These are phyloP conservation scores for Leptopilina myrica DNA, from an alignment of 2,888 invertebrate genomes.

Conservation along the genomic window DNA sequence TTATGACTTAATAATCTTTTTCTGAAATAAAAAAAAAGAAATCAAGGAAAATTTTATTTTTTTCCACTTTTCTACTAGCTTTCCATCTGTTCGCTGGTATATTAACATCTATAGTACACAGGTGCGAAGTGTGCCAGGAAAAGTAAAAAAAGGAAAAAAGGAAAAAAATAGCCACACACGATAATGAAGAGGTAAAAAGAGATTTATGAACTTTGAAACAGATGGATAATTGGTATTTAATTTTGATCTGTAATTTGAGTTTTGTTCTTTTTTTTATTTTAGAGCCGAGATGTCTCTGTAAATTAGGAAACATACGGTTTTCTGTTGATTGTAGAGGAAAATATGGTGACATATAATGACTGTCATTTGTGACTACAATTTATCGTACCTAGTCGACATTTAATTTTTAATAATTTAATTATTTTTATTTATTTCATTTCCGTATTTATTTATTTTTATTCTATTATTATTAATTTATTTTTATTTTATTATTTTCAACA, in stretches of 20 bases:
- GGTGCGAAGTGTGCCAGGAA: constrained; percentile 19
- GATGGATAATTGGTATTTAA: background rate
- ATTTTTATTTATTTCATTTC: too few relatives aligned
- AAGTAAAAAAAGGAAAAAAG: background rate
- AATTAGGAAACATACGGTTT: too few relatives aligned
- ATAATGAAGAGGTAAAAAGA: background rate
- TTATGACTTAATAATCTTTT: constrained; percentile 33
- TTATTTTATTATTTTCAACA: too few relatives aligned
- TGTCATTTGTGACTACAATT: too few relatives aligned
- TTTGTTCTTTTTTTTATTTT: background rate
- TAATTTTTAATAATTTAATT: too few relatives aligned
- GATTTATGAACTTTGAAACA: constrained; percentile 12
- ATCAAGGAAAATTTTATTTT: background rate
- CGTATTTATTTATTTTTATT: too few relatives aligned
- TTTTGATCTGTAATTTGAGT: background rate
- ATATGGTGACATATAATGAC: too few relatives aligned
- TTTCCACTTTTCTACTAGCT: constrained; percentile 3
- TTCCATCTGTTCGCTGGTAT: constrained; percentile 15
- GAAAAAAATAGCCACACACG: too few relatives aligned
- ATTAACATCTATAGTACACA: background rate
- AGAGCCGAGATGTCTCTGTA: too few relatives aligned
- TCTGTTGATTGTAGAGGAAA: too few relatives aligned
- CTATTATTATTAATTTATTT: too few relatives aligned
- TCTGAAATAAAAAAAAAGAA: background rate
- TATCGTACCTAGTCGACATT: too few relatives aligned